Evolutionary conservation across 2,888 invertebrate genomes (phyloP).

Genomic region (Polylopha cassiicola): DNA sequence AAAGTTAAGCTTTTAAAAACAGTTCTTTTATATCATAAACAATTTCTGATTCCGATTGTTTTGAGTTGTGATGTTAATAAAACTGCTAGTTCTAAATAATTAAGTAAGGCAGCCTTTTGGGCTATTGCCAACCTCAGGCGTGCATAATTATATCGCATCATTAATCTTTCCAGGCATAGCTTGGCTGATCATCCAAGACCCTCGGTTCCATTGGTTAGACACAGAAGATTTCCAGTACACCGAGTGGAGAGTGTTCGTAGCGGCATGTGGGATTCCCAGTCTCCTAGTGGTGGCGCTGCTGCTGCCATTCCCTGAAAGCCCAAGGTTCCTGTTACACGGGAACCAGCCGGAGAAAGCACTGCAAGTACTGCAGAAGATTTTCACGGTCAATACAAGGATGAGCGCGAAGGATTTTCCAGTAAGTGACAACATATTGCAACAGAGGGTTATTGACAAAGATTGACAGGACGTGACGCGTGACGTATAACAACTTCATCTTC

Average conservation of each 20-base stretch:
- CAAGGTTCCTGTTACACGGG: constrained; percentile 72
- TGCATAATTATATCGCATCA: too few species aligned
- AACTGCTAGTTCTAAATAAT: too few species aligned
- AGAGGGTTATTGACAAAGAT: too few species aligned
- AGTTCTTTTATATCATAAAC: too few species aligned
- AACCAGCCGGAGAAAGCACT: constrained; percentile 70
- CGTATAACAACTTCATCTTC: not conserved
- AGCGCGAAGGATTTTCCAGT: constrained; percentile 74
- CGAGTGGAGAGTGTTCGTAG: constrained; percentile 81
- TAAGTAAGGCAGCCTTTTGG: too few species aligned
- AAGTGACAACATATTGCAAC: constrained; percentile 31
- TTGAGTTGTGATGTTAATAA: too few species aligned
- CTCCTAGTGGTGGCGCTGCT: constrained; percentile 69
- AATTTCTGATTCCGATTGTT: too few species aligned
- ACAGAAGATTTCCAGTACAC: constrained; percentile 63
- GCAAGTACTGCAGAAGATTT: constrained; percentile 73
- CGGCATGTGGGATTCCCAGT: constrained; percentile 78
- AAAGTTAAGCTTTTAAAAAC: too few species aligned
- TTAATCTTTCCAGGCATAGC: constrained; percentile 54
- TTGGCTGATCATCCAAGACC: constrained; percentile 62
- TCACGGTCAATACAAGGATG: constrained; percentile 71
- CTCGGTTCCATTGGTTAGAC: constrained; percentile 50
- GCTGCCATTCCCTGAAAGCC: constrained; percentile 77
- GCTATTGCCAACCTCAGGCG: too few species aligned
- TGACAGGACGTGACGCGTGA: not conserved